phyloP scores from a whole-genome alignment of 2,888 invertebrate genomes.

The Glaucopsyche alexis region DNA sequence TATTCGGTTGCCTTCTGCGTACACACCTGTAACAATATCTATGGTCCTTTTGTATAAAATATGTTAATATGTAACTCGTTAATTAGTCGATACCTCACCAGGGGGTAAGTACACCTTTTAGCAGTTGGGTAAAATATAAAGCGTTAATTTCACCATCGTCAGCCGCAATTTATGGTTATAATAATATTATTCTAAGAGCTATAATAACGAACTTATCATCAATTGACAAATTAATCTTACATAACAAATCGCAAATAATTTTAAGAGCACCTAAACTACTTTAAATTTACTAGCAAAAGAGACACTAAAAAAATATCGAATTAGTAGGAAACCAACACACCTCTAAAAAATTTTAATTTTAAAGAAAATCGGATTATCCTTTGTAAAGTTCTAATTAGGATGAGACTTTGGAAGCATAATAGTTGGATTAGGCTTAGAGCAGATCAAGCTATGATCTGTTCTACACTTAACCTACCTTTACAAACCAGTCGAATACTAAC shows the following conservation, averaged over 20 bases:
- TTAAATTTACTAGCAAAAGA: too few relatives aligned
- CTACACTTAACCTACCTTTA: not conserved
- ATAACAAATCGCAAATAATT: too few relatives aligned
- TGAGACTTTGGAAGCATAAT: not conserved
- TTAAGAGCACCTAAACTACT: too few relatives aligned
- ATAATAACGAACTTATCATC: not conserved
- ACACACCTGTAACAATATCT: too few relatives aligned
- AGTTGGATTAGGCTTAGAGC: not conserved
- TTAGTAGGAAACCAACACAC: not conserved
- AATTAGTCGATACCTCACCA: not conserved
- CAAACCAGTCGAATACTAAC: too few relatives aligned
- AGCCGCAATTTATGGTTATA: not conserved
- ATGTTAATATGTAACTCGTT: constrained; percentile 3
- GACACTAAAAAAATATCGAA: not conserved
- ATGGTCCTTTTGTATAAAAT: not conserved
- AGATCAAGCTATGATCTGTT: too few relatives aligned
- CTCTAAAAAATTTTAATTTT: not conserved
- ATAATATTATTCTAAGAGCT: not conserved
- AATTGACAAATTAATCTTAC: too few relatives aligned
- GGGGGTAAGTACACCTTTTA: not conserved
- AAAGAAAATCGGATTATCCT: not conserved
- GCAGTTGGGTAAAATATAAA: not conserved
- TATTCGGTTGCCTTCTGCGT: too few relatives aligned
- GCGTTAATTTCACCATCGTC: not conserved
- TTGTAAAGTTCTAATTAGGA: not conserved